phyloP scores from a whole-genome alignment of 1,140 invertebrate genomes.

The Drosophila takahashii region DNA sequence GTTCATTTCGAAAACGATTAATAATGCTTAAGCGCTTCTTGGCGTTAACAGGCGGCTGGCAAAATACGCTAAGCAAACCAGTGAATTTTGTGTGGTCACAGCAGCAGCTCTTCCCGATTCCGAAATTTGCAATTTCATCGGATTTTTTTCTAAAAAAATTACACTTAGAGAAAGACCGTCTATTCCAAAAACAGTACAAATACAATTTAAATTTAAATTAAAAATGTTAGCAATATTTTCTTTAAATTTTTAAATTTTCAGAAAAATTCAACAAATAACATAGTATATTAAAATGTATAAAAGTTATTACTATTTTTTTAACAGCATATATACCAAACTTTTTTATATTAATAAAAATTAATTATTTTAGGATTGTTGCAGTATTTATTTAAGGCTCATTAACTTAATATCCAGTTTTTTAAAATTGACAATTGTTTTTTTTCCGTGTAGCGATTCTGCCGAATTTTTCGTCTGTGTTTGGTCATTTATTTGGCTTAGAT shows the following conservation, averaged over 20 bases:
- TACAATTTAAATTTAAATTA: no score
- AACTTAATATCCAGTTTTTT: no score
- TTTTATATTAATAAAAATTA: no score
- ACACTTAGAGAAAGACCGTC: neutral
- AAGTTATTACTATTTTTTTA: no score
- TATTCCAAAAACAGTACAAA: no score
- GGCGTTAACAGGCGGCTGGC: conserved; percentile 65
- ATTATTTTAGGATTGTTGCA: no score
- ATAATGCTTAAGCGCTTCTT: conserved; percentile 82
- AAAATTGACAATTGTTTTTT: neutral
- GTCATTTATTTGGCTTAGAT: conserved; percentile 74
- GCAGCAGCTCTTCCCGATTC: conserved; percentile 3
- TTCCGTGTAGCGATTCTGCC: conserved; percentile 10
- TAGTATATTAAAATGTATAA: no score
- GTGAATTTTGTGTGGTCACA: conserved; percentile 54
- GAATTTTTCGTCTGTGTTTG: conserved; percentile 57
- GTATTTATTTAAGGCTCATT: no score
- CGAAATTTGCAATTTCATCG: neutral
- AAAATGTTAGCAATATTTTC: no score
- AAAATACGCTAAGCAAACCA: conserved; percentile 43
- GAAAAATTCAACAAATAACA: no score
- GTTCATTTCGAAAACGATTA: conserved; percentile 80
- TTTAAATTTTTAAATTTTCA: no score
- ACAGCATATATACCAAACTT: no score
- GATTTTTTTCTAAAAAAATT: neutral